Conservation (phyloP, 2,888 invertebrate genomes). For the Drosophila rubida region DNA sequence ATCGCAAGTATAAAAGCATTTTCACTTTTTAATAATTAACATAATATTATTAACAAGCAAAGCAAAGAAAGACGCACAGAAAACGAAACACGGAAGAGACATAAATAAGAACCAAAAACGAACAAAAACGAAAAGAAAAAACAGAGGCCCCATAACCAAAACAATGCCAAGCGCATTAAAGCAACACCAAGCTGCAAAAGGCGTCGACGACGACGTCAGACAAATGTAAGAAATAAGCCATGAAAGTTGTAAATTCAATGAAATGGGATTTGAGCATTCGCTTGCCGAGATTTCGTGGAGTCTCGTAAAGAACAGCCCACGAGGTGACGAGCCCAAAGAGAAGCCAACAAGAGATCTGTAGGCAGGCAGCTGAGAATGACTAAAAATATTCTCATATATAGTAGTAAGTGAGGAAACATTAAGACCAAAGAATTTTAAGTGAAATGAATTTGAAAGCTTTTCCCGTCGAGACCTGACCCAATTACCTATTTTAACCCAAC, state of each 20-base stretch:
- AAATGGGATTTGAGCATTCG: conserved; percentile 37
- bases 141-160: conserved; percentile 39
- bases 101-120: conserved; percentile 52
- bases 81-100: conserved; percentile 47
- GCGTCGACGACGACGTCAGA: no score
- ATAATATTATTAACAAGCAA: conserved; percentile 72
- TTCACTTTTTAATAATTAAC: conserved; percentile 81
- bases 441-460: conserved; percentile 77
- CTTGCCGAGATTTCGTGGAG: conserved; percentile 59
- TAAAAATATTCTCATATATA: conserved; percentile 41
- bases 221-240: conserved; percentile 59
- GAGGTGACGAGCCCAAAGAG: conserved; percentile 5
- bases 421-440: conserved; percentile 74
- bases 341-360: background rate
- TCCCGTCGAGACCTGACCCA: conserved; percentile 78
- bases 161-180: conserved; percentile 63
- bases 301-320: conserved; percentile 64
- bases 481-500: conserved; percentile 73
- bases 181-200: conserved; percentile 14
- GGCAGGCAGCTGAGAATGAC: conserved; percentile 47
- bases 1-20: conserved; percentile 57
- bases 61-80: conserved; percentile 43
- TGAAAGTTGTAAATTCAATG: conserved; percentile 67
- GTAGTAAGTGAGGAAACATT: conserved; percentile 46
- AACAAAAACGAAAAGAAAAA: background rate